These are phyloP conservation scores for Glomeris marginata DNA, from an alignment of 2,888 invertebrate genomes.

Conservation along the genomic window DNA sequence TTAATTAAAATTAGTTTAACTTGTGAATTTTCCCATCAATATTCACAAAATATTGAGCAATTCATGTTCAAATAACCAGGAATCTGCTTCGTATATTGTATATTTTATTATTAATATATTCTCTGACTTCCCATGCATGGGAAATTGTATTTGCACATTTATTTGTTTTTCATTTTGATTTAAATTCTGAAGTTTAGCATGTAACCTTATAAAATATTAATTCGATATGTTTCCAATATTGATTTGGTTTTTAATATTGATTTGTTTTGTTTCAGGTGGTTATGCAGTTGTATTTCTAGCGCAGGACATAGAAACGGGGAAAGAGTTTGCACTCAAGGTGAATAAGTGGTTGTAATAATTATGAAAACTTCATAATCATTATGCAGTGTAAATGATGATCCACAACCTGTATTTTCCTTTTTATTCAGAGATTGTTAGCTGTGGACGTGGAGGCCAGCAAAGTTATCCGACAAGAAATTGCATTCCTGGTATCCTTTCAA, in stretches of 20 bases:
- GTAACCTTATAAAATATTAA: neutral
- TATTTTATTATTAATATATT: neutral
- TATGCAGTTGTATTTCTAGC: constrained; percentile 92
- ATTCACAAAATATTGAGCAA: too few species aligned
- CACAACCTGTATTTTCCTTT: neutral
- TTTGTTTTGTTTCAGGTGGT: constrained; percentile 54
- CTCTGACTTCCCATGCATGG: neutral
- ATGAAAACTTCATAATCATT: neutral
- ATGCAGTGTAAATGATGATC: neutral
- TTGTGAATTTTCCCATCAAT: too few species aligned
- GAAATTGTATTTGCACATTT: neutral
- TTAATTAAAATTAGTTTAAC: too few species aligned
- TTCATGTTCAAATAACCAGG: neutral
- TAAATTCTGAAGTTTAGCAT: neutral
- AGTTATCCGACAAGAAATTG: constrained; percentile 19
- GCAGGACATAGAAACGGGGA: constrained; percentile 68
- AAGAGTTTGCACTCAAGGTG: constrained; percentile 84
- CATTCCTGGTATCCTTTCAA: constrained; percentile 18
- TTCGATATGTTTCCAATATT: neutral
- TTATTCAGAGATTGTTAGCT: constrained; percentile 18
- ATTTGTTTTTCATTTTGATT: neutral
- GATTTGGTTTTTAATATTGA: neutral
- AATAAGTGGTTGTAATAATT: neutral
- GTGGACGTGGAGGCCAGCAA: constrained; percentile 20
- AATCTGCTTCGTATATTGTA: neutral